Conservation (phyloP, 1,140 invertebrate species). For the Lasioglossum baleicum region DNA sequence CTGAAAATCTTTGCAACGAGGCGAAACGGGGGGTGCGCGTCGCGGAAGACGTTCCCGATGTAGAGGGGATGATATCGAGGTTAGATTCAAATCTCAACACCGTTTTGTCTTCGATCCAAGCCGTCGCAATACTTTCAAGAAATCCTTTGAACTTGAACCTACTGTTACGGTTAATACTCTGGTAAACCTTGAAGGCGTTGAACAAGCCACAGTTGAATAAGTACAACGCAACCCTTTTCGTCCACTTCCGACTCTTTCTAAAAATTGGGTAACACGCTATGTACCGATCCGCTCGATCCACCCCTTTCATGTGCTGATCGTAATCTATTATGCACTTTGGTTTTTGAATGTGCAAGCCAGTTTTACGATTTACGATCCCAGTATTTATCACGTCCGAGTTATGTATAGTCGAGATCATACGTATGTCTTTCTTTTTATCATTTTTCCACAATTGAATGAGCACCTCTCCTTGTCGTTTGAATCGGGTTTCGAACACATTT, state of each 20-base stretch:
- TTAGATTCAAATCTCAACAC: background rate
- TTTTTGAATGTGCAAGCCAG: background rate
- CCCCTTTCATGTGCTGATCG: background rate
- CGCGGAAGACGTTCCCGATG: too few relatives aligned
- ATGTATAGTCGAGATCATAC: background rate
- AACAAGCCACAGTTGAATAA: background rate
- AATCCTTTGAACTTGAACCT: background rate
- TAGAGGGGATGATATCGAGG: background rate
- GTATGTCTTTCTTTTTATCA: background rate
- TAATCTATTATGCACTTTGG: background rate
- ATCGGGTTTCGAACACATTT: background rate
- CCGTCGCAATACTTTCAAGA: background rate
- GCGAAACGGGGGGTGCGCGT: too few relatives aligned
- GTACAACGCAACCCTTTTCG: background rate
- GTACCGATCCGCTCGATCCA: background rate
- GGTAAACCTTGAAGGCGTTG: background rate
- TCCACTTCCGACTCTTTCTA: background rate
- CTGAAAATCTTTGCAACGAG: background rate
- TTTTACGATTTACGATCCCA: background rate
- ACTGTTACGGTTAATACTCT: background rate
- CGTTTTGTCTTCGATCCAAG: too few relatives aligned
- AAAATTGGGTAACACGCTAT: background rate
- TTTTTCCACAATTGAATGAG: background rate
- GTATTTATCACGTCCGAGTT: background rate
- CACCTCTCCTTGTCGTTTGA: background rate